Conservation (phyloP, 2,113 vertebrate genomes). For the Oxygymnocypris stewartii region DNA sequence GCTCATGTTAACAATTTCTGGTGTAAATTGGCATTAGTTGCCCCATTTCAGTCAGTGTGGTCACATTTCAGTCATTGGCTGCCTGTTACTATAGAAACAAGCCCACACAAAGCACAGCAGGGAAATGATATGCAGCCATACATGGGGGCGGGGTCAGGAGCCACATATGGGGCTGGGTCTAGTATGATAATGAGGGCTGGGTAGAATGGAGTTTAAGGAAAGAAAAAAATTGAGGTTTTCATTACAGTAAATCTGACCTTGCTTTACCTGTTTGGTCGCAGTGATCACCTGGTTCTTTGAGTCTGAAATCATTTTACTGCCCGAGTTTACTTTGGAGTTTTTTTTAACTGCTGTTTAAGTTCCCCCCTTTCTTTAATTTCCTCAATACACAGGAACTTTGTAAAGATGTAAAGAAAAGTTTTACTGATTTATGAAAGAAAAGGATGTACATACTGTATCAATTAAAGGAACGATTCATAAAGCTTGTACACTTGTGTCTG, state of each 20-base stretch:
- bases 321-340: conserved; percentile 39
- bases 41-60: conserved; percentile 32
- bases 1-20: conserved; percentile 12
- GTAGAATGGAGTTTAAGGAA: neutral
- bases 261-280: conserved; percentile 68
- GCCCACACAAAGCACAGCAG: conserved; percentile 71
- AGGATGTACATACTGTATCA: conserved; percentile 91
- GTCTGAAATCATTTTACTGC: conserved; percentile 51
- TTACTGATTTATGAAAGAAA: conserved; percentile 86
- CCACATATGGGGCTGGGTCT: conserved; percentile 54
- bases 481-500: conserved; percentile 67
- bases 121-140: conserved; percentile 74
- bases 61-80: conserved; percentile 56
- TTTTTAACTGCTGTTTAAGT: conserved; percentile 73
- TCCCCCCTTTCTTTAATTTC: conserved; percentile 75
- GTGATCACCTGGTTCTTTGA: conserved; percentile 66
- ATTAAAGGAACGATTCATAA: conserved; percentile 82
- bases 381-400: conserved; percentile 80
- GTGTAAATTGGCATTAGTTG: conserved; percentile 8
- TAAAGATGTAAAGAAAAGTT: conserved; percentile 86
- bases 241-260: conserved; percentile 47
- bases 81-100: conserved; percentile 70
- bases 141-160: conserved; percentile 61
- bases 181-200: conserved; percentile 34
- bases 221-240: conserved; percentile 10